phyloP scores from a whole-genome alignment of 2,113 vertebrate species.

The Pteronura brasiliensis region DNA sequence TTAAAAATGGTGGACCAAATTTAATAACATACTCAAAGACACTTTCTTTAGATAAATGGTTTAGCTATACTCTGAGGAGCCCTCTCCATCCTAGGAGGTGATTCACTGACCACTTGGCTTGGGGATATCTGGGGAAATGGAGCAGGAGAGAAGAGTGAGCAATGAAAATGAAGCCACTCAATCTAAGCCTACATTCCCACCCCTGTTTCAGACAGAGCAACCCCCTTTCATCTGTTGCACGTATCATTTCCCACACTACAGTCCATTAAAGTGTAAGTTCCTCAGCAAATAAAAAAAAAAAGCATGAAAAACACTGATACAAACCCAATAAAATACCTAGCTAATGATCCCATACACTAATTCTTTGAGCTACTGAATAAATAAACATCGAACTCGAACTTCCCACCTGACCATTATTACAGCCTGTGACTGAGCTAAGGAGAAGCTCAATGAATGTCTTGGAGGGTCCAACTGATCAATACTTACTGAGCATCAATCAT shows the following conservation, averaged over 20 bases:
- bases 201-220: neutral
- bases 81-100: neutral
- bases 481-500: neutral
- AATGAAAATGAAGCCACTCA: neutral
- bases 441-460: neutral
- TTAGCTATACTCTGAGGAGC: neutral
- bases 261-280: neutral
- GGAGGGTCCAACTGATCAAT: neutral
- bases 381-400: neutral
- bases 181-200: neutral
- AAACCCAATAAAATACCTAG: neutral
- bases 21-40: neutral
- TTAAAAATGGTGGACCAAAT: neutral
- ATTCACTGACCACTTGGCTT: neutral
- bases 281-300: neutral
- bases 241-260: neutral
- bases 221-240: neutral
- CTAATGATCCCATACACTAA: neutral
- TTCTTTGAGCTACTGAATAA: neutral
- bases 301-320: neutral
- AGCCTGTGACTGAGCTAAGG: neutral
- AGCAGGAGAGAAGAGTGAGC: neutral
- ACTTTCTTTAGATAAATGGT: neutral
- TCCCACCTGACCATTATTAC: neutral
- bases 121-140: neutral